Evolutionary conservation across 2,888 invertebrate species (phyloP).

Genomic region (Drosophila parthenogenetica): DNA sequence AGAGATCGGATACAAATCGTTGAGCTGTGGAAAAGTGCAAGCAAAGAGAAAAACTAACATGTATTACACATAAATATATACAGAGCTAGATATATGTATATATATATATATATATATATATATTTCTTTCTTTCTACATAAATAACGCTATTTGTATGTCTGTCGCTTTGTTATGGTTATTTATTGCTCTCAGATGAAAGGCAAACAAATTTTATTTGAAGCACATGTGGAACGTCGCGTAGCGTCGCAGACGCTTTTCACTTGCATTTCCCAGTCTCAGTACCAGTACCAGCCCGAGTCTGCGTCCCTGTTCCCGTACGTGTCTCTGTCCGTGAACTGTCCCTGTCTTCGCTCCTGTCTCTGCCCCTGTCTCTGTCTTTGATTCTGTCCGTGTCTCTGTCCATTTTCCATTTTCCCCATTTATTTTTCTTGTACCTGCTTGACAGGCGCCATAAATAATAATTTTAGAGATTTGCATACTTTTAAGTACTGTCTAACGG

Average conservation of each 20-base stretch:
- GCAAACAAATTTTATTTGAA: slow-evolving; percentile 63
- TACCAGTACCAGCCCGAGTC: background rate
- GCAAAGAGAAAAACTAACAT: slow-evolving; percentile 49
- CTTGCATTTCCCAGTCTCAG: slow-evolving; percentile 45
- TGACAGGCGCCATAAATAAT: slow-evolving; percentile 57
- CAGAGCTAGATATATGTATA: slow-evolving; percentile 15
- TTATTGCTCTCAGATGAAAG: slow-evolving; percentile 75
- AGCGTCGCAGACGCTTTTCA: slow-evolving; percentile 45
- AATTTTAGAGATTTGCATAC: slow-evolving; percentile 21
- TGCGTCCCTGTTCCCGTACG: background rate
- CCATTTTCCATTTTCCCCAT: slow-evolving; percentile 32
- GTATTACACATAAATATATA: slow-evolving; percentile 14
- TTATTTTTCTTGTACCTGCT: slow-evolving; percentile 56
- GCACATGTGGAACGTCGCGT: slow-evolving; percentile 59
- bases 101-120: background rate
- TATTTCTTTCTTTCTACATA: too few species aligned
- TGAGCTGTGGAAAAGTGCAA: slow-evolving; percentile 75
- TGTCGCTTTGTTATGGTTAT: slow-evolving; percentile 58
- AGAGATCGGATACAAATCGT: slow-evolving; percentile 84
- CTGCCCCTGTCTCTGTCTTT: slow-evolving; percentile 5
- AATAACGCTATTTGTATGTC: slow-evolving; percentile 1
- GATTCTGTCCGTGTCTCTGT: too few species aligned
- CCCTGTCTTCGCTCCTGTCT: too few species aligned
- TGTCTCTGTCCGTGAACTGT: too few species aligned
- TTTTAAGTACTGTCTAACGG: slow-evolving; percentile 1